Evolutionary conservation across 2,888 invertebrate genomes (phyloP).

Genomic region (Orchesellides sinensis): DNA sequence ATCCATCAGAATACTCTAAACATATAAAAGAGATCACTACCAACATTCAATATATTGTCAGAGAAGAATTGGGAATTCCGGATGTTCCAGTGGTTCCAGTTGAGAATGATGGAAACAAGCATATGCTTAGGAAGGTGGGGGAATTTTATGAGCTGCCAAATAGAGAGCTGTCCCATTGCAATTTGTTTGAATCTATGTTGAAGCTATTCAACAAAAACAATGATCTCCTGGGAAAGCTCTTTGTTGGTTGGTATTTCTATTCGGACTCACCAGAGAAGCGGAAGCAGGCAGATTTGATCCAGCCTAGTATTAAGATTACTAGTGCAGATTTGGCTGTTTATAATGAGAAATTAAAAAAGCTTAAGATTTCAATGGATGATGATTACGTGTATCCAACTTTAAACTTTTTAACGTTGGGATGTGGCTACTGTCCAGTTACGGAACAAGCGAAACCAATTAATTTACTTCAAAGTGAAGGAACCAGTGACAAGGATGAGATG

Average conservation of each 20-base stretch:
- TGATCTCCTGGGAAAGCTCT: conserved; percentile 17
- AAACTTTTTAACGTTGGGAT: conserved; percentile 22
- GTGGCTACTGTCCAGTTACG: conserved; percentile 32
- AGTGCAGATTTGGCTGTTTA: neutral
- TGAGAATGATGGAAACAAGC: conserved; percentile 17
- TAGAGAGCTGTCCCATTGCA: conserved; percentile 31
- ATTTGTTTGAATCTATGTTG: conserved; percentile 34
- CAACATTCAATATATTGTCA: neutral
- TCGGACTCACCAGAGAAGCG: conserved; percentile 32
- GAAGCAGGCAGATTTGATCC: neutral
- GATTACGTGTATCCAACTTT: neutral
- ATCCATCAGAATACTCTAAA: no score
- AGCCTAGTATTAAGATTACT: neutral
- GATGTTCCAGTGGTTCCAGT: conserved; percentile 38
- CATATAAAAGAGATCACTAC: no score
- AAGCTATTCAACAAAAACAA: neutral
- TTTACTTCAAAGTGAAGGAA: neutral
- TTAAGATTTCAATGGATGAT: neutral
- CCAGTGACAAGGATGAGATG: neutral
- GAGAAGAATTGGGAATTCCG: neutral
- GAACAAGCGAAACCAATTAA: conserved; percentile 6
- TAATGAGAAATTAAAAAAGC: neutral
- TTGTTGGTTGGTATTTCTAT: conserved; percentile 27
- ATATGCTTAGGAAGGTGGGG: neutral
- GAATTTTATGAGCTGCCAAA: conserved; percentile 45